Evolutionary conservation across 2,797 vertebrate species (phyloP), one percentile per base, ranked within the genome.

Genomic region (Tangara arthus): DNA sequence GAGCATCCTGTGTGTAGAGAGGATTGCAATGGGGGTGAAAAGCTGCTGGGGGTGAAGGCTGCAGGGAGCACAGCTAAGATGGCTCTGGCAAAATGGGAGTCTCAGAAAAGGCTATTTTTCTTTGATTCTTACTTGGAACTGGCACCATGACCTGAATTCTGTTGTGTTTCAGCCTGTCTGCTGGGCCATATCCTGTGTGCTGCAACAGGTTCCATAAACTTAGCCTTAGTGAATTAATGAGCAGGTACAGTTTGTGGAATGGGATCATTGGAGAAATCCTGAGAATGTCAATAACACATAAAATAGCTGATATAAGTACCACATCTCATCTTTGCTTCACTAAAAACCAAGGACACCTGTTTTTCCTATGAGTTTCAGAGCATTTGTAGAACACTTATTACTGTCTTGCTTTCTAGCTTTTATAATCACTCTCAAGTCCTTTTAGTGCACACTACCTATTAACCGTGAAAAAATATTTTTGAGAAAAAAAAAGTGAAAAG

Each of bases 1-100:
- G 55, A 50, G n/a, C 30, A 49, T 55, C 35, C 52, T 5, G 4
- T 0, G 0, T 30, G 21, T 41, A 37, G 20, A n/a, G 60, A 13
- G 13, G 9, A 5, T 30, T 88, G 20, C 3, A 22, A 1, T 9
- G 17, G 2, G 11, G 2, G 0, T 75, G 27, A 18, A 47, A 27
- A 63, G 41, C 66, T 65, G 26, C 63, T 52, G 15, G 20, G 13
- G 8, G 2, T 55, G 41, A 39, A 60, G 15, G 28, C 12, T 18
- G 2, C 32, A 52, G 59, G 15, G 8, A 75, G 24, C 20, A 3
- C 37, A 17, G 37, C 30, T 39, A 11, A 50, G 9, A 6, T 82
- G 41, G 27, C 41, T 30, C 5, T 80, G 37, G 11, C 11, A 17
- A 3, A 41, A 32, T 5, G 1, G 23, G 41, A 15, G 6, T 41